Evolutionary conservation across 2,113 vertebrate species (phyloP).

Genomic region (Dasyurus viverrinus): DNA sequence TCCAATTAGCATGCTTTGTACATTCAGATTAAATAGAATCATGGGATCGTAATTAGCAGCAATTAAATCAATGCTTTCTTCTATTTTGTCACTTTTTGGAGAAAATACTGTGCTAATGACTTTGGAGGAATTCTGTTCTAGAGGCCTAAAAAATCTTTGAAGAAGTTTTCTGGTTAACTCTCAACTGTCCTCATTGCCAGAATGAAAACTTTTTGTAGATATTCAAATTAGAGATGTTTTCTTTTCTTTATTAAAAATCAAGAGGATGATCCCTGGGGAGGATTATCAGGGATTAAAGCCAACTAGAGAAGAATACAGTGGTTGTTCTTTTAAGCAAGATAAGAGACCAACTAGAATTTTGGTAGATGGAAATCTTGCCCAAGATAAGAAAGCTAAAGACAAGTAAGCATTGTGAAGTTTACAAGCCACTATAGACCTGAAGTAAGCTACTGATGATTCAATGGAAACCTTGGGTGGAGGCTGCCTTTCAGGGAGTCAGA

Average conservation of each 20-base stretch:
- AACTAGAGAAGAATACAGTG: neutral
- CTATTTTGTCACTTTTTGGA: conserved; percentile 53
- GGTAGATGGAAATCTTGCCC: neutral
- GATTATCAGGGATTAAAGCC: neutral
- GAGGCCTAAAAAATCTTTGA: conserved; percentile 48
- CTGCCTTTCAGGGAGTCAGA: conserved; percentile 35
- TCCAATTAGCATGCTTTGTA: conserved; percentile 62
- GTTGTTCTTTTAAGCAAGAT: neutral
- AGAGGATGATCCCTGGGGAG: conserved; percentile 1
- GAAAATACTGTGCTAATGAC: conserved; percentile 50
- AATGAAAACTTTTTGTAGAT: conserved; percentile 53
- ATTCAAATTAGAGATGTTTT: conserved; percentile 30
- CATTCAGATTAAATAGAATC: conserved; percentile 69
- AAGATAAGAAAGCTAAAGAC: neutral
- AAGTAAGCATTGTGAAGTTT: neutral
- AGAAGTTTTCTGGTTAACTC: conserved; percentile 56
- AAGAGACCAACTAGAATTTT: rapidly evolving
- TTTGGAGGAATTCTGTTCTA: conserved; percentile 49
- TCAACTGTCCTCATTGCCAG: conserved; percentile 40
- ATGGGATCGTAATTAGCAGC: conserved; percentile 69
- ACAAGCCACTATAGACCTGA: neutral
- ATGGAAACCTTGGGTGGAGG: neutral
- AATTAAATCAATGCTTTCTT: conserved; percentile 71
- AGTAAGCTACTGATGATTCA: conserved; percentile 24
- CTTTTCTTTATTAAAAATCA: conserved; percentile 43